Base-by-base conservation (phyloP, 1,140 invertebrate genomes). In the Protaetia brevitarsis region DNA sequence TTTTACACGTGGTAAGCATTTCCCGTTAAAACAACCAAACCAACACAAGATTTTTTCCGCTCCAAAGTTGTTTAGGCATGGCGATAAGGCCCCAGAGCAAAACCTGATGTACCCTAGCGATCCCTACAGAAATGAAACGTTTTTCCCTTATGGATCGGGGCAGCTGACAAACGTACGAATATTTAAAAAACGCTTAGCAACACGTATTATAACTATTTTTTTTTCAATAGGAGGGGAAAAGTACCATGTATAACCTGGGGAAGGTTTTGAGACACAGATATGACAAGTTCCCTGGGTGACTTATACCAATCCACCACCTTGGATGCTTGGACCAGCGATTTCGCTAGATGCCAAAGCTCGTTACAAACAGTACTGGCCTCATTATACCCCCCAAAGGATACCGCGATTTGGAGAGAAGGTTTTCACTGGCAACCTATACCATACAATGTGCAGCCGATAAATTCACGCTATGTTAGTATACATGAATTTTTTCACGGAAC, bases 11-110 rank as follows among this genome's bases (percentile, higher is more conserved):
- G 5, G 57, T 59, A 59, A 29, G 29, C 23, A 29, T n/a, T 28
- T n/a, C 13, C 13, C 1, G 3, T 5, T 59, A 10, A 59, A 13
- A 0, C 29, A 8, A 19, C 1, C 30, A 7, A 59, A 59, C 3
- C 13, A n/a, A n/a, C n/a, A n/a, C n/a, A n/a, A n/a, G n/a, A n/a
- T 59, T 1, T 59, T 29, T 29, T 27, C 13, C 13, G 11, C 13
- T 29, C 30, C 1, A 29, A 4, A 89, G 88, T 68, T 91, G 23
- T 89, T 88, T 74, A 81, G 91, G 57, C 91, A 93, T 79, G 91
- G 91, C 2, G 89, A 92, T 72, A 83, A 91, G 28, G 87, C 88
- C 13, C 90, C 90, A 1, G 85, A 88, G 62, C 13, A 83, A 82
- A 51, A 67, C 76, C 67, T 81, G 80, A 75, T 82, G 59, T 91